A percentile compares a stretch with the other conserved stretches of the same genome.
Conservation (phyloP, 1,140 invertebrate species). For the Trichonephila clavipes region DNA sequence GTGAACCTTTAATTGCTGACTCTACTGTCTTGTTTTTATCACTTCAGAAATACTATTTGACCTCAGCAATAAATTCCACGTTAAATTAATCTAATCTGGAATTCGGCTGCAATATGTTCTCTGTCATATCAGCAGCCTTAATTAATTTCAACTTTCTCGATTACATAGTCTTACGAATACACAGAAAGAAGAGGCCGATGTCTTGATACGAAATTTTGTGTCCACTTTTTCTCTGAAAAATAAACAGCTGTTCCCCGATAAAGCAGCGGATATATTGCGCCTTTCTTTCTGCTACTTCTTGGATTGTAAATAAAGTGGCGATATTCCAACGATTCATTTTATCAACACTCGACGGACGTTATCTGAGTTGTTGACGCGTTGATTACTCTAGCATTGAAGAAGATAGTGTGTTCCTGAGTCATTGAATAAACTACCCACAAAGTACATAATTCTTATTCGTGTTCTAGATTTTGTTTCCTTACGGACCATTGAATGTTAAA, state of each 20-base stretch:
- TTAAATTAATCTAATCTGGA: not conserved
- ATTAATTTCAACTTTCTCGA: not conserved
- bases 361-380: constrained; percentile 29
- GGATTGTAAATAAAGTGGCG: constrained; percentile 32
- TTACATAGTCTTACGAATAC: not conserved
- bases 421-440: not conserved
- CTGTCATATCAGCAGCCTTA: constrained; percentile 11
- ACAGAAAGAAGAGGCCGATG: not conserved
- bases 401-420: not conserved
- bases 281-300: not conserved
- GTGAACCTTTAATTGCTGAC: too few relatives aligned
- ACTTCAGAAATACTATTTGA: not conserved
- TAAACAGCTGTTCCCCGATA: constrained; percentile 12
- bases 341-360: constrained; percentile 11
- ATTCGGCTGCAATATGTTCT: not conserved
- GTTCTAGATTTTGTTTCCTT: not conserved
- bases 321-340: constrained; percentile 11
- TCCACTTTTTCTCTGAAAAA: constrained; percentile 18
- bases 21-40: too few relatives aligned
- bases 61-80: not conserved
- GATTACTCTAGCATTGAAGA: not conserved
- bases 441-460: constrained; percentile 9
- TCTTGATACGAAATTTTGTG: constrained; percentile 21
- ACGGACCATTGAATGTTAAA: not conserved
- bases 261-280: not conserved